Evolutionary conservation across 2,888 invertebrate genomes (phyloP).

Genomic region (Eledone cirrhosa): DNA sequence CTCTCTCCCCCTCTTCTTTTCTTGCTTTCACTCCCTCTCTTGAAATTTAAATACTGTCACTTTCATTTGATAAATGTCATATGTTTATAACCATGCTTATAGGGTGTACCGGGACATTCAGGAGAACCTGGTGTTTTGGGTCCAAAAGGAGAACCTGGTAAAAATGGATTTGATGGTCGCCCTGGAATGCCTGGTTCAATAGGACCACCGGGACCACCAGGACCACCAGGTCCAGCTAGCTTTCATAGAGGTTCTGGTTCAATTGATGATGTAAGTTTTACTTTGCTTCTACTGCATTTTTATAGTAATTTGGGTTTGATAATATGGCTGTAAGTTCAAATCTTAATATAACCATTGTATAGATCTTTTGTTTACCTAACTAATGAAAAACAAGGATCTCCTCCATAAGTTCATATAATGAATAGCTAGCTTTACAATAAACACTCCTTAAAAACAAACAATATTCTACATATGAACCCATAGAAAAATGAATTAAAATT

Average conservation of each 20-base stretch:
- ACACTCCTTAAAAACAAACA: too few species aligned
- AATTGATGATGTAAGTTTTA: too few species aligned
- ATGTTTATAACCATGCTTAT: background rate
- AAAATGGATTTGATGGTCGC: constrained; percentile 17
- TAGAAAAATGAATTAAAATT: too few species aligned
- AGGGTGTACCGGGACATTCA: constrained; percentile 10
- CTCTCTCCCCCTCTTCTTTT: background rate
- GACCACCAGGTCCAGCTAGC: constrained; percentile 19
- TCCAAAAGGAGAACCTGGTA: constrained; percentile 20
- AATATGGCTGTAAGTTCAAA: too few species aligned
- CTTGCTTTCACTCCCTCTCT: background rate
- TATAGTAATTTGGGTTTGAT: too few species aligned
- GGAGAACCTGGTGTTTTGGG: constrained; percentile 28
- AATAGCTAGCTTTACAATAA: too few species aligned
- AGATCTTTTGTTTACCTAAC: too few species aligned
- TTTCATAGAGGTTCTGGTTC: background rate
- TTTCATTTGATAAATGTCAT: background rate
- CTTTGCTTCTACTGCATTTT: too few species aligned
- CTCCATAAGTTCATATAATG: too few species aligned
- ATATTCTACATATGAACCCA: too few species aligned
- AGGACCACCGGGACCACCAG: constrained; percentile 31
- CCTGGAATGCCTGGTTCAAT: constrained; percentile 26
- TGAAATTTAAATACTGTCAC: background rate
- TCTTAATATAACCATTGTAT: too few species aligned
- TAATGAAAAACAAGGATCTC: too few species aligned